These are phyloP conservation scores for Orius laevigatus DNA, from an alignment of 1,140 invertebrate genomes.

Conservation along the genomic window DNA sequence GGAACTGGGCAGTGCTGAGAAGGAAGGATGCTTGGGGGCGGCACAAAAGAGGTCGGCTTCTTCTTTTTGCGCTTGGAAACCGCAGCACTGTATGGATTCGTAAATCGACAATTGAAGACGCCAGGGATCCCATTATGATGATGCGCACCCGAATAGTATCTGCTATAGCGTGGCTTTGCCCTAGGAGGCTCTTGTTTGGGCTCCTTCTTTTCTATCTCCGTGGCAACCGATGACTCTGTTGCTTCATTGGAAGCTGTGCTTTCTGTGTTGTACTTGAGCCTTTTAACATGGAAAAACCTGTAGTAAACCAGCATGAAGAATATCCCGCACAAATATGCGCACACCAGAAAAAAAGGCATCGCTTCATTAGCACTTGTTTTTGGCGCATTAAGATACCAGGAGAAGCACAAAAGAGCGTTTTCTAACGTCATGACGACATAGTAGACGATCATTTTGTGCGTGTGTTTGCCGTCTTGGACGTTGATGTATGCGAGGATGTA, in stretches of 20 bases:
- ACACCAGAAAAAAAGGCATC: conserved; percentile 38
- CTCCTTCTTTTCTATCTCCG: conserved; percentile 1
- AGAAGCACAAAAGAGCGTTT: conserved; percentile 56
- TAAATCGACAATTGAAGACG: conserved; percentile 76
- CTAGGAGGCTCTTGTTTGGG: not conserved
- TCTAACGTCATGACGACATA: conserved; percentile 85
- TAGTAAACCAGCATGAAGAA: conserved; percentile 45
- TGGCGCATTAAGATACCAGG: conserved; percentile 29
- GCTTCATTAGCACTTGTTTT: conserved; percentile 28
- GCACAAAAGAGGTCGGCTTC: conserved; percentile 72
- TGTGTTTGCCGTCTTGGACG: conserved; percentile 60
- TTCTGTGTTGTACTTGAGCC: conserved; percentile 33
- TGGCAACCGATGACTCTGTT: conserved; percentile 16
- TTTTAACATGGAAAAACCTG: conserved; percentile 27
- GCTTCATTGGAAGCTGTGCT: conserved; percentile 4
- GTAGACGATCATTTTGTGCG: conserved; percentile 62
- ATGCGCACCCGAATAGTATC: conserved; percentile 16
- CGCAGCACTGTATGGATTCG: conserved; percentile 42
- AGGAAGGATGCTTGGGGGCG: conserved; percentile 40
- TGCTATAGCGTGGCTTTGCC: conserved; percentile 9
- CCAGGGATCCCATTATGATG: conserved; percentile 50
- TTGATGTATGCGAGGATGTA: conserved; percentile 86
- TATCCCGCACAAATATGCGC: conserved; percentile 57
- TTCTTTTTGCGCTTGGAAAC: conserved; percentile 68
- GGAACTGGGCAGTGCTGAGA: conserved; percentile 35